phyloP scores from a whole-genome alignment of 2,888 invertebrate species.

The Epirrhoe alternata region DNA sequence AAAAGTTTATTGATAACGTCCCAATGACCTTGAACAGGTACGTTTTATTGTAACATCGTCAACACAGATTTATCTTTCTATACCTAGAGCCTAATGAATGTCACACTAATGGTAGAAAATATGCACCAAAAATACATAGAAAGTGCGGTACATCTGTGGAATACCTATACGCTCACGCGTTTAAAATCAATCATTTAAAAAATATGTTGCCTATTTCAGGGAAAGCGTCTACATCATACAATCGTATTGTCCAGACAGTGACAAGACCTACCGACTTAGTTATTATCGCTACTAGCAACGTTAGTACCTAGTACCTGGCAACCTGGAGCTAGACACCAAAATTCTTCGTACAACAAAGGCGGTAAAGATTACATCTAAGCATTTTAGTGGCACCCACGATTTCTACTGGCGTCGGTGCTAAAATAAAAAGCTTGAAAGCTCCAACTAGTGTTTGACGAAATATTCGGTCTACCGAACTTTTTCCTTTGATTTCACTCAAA shows the following conservation, averaged over 20 bases:
- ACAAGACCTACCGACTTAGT: not conserved
- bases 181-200: too few species aligned
- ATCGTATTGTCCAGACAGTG: too few species aligned
- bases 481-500: not conserved
- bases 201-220: too few species aligned
- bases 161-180: too few species aligned
- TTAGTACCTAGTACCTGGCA: conserved; percentile 30
- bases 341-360: conserved; percentile 45
- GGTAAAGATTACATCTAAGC: conserved; percentile 49
- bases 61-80: too few species aligned
- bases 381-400: conserved; percentile 53
- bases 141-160: too few species aligned
- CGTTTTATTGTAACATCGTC: too few species aligned
- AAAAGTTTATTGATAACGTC: too few species aligned
- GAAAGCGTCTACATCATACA: not conserved
- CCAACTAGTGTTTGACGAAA: not conserved
- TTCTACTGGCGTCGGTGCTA: conserved; percentile 48
- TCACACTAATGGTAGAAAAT: too few species aligned
- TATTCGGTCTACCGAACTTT: conserved; percentile 11
- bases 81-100: too few species aligned
- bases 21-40: too few species aligned
- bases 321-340: conserved; percentile 43
- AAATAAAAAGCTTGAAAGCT: conserved; percentile 57
- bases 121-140: too few species aligned
- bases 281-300: conserved; percentile 28